Conservation (phyloP, 2,113 vertebrate species). For the Sphaerodactylus townsendi region DNA sequence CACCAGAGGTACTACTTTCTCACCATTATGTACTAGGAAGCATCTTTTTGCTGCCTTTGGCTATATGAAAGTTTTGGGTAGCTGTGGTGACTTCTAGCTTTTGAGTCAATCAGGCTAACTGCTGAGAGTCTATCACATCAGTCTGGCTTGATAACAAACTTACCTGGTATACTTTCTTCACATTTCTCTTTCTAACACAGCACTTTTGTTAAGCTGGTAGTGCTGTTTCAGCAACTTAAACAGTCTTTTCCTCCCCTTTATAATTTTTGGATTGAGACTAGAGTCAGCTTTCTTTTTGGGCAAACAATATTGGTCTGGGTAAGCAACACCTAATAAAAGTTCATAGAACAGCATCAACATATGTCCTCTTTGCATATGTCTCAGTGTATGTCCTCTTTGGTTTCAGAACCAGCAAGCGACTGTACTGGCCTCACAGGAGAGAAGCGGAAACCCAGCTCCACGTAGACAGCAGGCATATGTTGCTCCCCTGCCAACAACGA, state of each 20-base stretch:
- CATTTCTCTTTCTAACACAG: neutral
- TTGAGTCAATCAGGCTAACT: neutral
- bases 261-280: neutral
- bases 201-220: neutral
- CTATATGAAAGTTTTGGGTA: neutral
- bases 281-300: neutral
- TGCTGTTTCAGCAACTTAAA: neutral
- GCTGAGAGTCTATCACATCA: neutral
- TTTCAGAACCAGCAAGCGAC: slow-evolving; percentile 86
- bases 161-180: neutral
- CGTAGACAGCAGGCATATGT: slow-evolving; percentile 89
- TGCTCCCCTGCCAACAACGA: slow-evolving; percentile 79
- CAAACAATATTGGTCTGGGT: neutral
- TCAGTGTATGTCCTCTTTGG: slow-evolving; percentile 31
- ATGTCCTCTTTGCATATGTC: neutral
- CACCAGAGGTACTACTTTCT: too few species aligned
- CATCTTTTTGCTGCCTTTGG: too few species aligned
- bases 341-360: neutral
- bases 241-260: neutral
- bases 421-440: slow-evolving; percentile 83
- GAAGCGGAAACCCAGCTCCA: slow-evolving; percentile 79
- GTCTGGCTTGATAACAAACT: neutral
- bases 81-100: neutral
- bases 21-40: neutral
- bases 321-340: neutral